Evolutionary conservation across 2,888 invertebrate species (phyloP).

Genomic region (Cataglyphis livida): DNA sequence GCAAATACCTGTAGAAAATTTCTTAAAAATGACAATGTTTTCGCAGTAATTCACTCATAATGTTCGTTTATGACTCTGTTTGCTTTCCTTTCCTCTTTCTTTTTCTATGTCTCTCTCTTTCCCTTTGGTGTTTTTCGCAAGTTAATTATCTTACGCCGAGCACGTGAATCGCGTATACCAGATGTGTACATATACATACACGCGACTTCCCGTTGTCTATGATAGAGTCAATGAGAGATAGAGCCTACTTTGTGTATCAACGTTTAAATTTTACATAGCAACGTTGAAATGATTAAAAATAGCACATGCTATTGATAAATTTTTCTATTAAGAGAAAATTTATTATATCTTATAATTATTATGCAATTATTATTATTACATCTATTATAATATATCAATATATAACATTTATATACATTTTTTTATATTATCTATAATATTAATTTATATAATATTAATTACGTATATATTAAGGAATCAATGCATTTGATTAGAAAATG

Average conservation of each 20-base stretch:
- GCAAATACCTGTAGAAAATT: constrained; percentile 43
- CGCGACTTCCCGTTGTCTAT: constrained; percentile 49
- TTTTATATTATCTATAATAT: neutral
- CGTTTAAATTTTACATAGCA: constrained; percentile 33
- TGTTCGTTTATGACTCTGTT: neutral
- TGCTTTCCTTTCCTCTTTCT: neutral
- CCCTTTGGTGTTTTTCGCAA: constrained; percentile 18
- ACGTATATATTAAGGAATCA: neutral
- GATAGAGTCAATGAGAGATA: constrained; percentile 41
- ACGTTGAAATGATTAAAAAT: constrained; percentile 38
- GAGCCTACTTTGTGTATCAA: constrained; percentile 21
- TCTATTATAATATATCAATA: neutral
- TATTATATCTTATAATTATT: neutral
- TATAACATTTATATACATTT: neutral
- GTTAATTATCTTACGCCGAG: constrained; percentile 45
- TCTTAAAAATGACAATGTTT: neutral
- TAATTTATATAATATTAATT: neutral
- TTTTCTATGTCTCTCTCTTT: neutral
- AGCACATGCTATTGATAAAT: constrained; percentile 19
- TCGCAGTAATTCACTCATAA: constrained; percentile 12
- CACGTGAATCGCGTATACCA: constrained; percentile 45
- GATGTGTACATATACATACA: constrained; percentile 33
- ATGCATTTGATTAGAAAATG: neutral
- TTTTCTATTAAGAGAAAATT: constrained; percentile 10
- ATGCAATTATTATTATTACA: constrained; percentile 19